A percentile compares a stretch with the other conserved stretches of the same genome.
phyloP scores from a whole-genome alignment of 2,888 invertebrate species.

The Drosophila paucipuncta region DNA sequence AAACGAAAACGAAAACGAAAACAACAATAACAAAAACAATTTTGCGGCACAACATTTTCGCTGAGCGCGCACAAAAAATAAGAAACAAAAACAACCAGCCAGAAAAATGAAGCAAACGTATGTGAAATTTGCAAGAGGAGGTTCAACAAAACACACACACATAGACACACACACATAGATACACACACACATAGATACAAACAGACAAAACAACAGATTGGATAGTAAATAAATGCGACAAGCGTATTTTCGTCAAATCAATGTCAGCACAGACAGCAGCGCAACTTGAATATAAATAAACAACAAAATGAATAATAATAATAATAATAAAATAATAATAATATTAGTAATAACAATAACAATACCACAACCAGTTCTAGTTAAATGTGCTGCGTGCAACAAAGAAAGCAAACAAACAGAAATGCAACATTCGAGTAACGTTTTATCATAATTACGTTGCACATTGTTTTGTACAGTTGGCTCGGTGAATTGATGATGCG shows the following conservation, averaged over 20 bases:
- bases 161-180: neutral
- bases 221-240: slow-evolving; percentile 71
- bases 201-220: slow-evolving; percentile 42
- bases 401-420: neutral
- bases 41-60: slow-evolving; percentile 38
- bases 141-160: slow-evolving; percentile 14
- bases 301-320: slow-evolving; percentile 50
- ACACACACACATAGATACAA: neutral
- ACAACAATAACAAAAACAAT: slow-evolving; percentile 20
- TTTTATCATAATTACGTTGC: slow-evolving; percentile 56
- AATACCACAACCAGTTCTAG: slow-evolving; percentile 45
- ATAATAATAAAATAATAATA: slow-evolving; percentile 34
- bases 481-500: slow-evolving; percentile 24
- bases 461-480: slow-evolving; percentile 43
- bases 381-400: slow-evolving; percentile 20
- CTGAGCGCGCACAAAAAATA: slow-evolving; percentile 66
- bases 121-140: slow-evolving; percentile 40
- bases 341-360: slow-evolving; percentile 30
- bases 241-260: slow-evolving; percentile 74
- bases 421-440: slow-evolving; percentile 24
- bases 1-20: slow-evolving; percentile 7
- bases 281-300: slow-evolving; percentile 46
- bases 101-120: slow-evolving; percentile 30
- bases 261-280: slow-evolving; percentile 68
- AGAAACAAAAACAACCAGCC: slow-evolving; percentile 43